Evolutionary conservation across 2,113 vertebrate species (phyloP).

Genomic region (Macrotus californicus): DNA sequence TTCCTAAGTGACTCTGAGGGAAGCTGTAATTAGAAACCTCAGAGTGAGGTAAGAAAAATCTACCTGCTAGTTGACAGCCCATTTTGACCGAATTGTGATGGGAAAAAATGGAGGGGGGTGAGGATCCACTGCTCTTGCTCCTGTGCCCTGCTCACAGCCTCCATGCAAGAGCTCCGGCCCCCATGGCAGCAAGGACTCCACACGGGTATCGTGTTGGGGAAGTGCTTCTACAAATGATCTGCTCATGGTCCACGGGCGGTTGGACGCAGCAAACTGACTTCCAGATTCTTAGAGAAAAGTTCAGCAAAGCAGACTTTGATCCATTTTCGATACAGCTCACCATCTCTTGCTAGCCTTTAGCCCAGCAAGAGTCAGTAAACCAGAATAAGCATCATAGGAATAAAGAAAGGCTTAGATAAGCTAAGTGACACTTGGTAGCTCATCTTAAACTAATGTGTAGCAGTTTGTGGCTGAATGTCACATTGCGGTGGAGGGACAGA

Average conservation of each 20-base stretch:
- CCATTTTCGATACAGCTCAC: background rate
- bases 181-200: background rate
- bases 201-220: rapidly evolving
- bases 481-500: background rate
- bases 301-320: background rate
- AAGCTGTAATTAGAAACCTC: constrained; percentile 6
- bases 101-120: too few species aligned
- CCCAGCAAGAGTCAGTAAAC: background rate
- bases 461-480: background rate
- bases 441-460: background rate
- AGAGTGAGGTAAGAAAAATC: background rate
- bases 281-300: background rate
- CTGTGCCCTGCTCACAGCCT: background rate
- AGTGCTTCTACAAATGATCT: background rate
- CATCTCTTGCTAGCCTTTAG: background rate
- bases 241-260: background rate
- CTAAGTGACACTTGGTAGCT: background rate
- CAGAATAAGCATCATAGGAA: background rate
- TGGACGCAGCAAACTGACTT: background rate
- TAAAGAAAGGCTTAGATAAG: background rate
- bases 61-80: background rate
- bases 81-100: background rate
- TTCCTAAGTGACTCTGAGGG: background rate
- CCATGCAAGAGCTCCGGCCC: background rate
- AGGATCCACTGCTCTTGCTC: background rate